Conservation (phyloP, 1,140 invertebrate species). For the Zaprionus camerounensis region DNA sequence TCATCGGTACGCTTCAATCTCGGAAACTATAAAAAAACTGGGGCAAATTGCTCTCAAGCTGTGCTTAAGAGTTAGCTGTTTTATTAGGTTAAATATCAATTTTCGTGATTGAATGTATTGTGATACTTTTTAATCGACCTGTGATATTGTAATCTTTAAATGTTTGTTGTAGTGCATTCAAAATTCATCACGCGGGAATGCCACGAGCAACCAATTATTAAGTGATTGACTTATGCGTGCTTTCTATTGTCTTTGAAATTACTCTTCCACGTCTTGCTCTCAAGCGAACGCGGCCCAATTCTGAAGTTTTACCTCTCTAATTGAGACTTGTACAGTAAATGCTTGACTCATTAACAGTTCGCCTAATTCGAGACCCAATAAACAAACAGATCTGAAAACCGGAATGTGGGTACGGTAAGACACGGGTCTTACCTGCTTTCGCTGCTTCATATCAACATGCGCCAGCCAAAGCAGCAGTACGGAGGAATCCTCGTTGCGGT, state of each 20-base stretch:
- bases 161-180: constrained; percentile 14
- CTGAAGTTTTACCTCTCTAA: constrained; percentile 53
- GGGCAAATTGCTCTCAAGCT: not conserved
- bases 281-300: constrained; percentile 45
- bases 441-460: constrained; percentile 61
- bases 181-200: not conserved
- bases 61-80: too few relatives aligned
- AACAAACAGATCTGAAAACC: constrained; percentile 19
- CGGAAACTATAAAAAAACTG: not conserved
- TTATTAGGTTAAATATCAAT: too few relatives aligned
- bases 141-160: not conserved
- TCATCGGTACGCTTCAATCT: not conserved
- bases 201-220: not conserved
- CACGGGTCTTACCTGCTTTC: not conserved
- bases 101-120: too few relatives aligned
- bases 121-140: too few relatives aligned
- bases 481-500: constrained; percentile 29
- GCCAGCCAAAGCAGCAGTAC: constrained; percentile 50
- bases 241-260: constrained; percentile 35
- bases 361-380: constrained; percentile 66
- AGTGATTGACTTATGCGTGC: not conserved
- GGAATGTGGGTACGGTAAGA: not conserved
- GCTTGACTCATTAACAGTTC: constrained; percentile 64
- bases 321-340: constrained; percentile 59
- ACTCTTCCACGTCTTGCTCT: not conserved